Evolutionary conservation across 2,113 vertebrate species (phyloP), one percentile per base, ranked within the genome.

Genomic region (Etia nguti): DNA sequence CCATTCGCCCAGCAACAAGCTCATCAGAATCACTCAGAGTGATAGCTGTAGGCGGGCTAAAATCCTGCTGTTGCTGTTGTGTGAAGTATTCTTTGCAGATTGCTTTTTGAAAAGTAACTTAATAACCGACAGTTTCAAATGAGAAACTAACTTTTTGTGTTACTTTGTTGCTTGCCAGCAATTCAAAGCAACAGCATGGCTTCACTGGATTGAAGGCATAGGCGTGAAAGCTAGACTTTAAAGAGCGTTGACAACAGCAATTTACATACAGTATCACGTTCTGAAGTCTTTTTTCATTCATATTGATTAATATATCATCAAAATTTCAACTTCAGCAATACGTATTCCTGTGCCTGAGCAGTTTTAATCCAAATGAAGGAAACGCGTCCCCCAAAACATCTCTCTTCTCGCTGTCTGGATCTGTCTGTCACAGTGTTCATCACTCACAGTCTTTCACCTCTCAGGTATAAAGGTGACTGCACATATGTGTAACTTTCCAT

Each of bases 401-500:
- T 80, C 73, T 52, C 7, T 20, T 59, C 68, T 41, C 41, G 22
- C 46, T 34, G 54, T 80, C 55, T 13, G 18, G 60, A 3, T 79
- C 59, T 12, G 2, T 79, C 70, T 65, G 73, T 75, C 52, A 65
- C 80, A 77, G 22, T 48, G 46, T 70, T 81, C 80, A 84, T 83
- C 68, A 80, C 73, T 62, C 82, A 22, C 62, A 15, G 5, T 73
- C 79, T 50, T 55, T 91, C 65, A 92, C 86, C 87, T 93, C 89
- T 91, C 89, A 94, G 92, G 93, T 94, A 92, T 55, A 92, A 87
- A 88, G 86, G 70, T 82, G 55, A 86, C 75, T 6, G 55, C 57
- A 83, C 87, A 88, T 73, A 80, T 65, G 85, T 89, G 88, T 87
- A 90, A 92, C 85, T 92, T 92, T 93, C 93, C 91, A 91, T 92